These are phyloP conservation scores for Characodon lateralis DNA, from an alignment of 2,797 vertebrate genomes.

Conservation along the genomic window DNA sequence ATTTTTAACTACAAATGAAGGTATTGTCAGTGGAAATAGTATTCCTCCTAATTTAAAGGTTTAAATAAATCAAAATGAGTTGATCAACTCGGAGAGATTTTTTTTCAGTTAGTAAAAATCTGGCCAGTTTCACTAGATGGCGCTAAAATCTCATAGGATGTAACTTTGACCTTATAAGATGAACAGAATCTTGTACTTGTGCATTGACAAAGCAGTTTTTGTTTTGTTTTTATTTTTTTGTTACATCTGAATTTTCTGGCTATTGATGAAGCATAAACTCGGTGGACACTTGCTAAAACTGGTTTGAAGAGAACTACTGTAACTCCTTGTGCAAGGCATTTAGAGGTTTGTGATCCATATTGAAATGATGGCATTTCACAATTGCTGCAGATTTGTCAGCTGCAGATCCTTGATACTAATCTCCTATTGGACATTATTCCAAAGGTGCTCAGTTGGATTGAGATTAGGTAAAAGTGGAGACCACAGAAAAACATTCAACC, in stretches of 20 bases:
- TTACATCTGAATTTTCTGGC: background rate
- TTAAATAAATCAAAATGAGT: background rate
- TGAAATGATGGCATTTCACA: too few relatives aligned
- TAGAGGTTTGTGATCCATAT: background rate
- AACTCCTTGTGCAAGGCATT: background rate
- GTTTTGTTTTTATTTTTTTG: background rate
- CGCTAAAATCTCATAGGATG: slow-evolving; percentile 19
- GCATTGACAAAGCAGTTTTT: background rate
- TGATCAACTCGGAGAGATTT: background rate
- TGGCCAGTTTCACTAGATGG: slow-evolving; percentile 54
- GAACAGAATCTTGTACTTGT: background rate
- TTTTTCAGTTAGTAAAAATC: background rate
- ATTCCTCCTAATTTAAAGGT: background rate
- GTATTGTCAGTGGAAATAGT: background rate
- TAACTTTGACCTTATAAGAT: background rate
- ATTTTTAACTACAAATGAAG: background rate
- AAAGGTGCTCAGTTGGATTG: background rate
- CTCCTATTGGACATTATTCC: background rate
- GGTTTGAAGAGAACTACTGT: background rate
- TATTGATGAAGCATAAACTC: background rate
- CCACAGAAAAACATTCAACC: background rate
- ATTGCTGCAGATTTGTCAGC: background rate
- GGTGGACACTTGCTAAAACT: background rate
- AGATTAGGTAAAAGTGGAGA: background rate
- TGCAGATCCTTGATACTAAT: background rate